Conservation (phyloP, 2,888 invertebrate species). For the Rotaria sp. region DNA sequence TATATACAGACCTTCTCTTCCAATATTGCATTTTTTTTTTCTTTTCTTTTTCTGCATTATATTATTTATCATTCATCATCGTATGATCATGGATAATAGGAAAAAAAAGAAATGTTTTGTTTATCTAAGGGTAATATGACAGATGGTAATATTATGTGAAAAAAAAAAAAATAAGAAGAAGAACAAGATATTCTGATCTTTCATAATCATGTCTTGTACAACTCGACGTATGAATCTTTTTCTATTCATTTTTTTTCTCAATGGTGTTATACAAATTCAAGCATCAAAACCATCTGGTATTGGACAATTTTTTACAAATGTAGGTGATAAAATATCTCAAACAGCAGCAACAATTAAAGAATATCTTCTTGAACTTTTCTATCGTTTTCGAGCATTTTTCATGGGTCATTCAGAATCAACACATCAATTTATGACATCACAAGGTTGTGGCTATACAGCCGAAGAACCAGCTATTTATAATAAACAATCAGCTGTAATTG, state of each 20-base stretch:
- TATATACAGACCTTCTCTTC: background rate
- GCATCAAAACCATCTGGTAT: background rate
- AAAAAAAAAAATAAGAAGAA: background rate
- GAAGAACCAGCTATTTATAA: conserved; percentile 9
- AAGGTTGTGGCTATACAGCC: background rate
- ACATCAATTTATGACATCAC: background rate
- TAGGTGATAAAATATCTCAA: conserved; percentile 11
- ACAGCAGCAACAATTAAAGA: background rate
- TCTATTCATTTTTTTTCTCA: background rate
- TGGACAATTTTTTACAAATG: background rate
- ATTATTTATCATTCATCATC: background rate
- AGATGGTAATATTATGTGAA: background rate
- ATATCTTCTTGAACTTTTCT: background rate
- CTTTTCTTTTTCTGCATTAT: background rate
- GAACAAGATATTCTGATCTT: background rate
- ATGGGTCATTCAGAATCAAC: background rate
- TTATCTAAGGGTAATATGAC: background rate
- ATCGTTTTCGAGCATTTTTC: conserved; percentile 10
- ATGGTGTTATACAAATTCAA: background rate
- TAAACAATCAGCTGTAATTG: background rate
- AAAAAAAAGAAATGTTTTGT: background rate
- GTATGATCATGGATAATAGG: background rate
- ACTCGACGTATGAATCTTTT: background rate
- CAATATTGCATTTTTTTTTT: background rate
- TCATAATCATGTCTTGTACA: background rate